Evolutionary conservation across 2,797 vertebrate species (phyloP), one percentile per base, ranked within the genome.

Genomic region (Tiaroga cobitis): DNA sequence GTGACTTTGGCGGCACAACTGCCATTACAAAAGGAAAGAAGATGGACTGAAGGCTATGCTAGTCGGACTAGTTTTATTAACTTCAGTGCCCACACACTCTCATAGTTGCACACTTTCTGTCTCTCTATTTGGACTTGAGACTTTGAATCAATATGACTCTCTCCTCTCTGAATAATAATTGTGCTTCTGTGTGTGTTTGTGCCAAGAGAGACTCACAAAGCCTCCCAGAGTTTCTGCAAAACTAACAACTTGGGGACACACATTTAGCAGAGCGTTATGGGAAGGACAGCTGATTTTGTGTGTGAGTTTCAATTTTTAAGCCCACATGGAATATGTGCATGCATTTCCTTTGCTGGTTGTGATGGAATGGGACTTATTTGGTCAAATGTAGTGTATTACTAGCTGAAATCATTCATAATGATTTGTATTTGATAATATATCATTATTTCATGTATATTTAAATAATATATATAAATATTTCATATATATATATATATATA

Each of bases 81-180:
- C 82, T 88, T 82, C 61, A 82, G 69, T 54, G 43, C 43, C 63
- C 63, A 78, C 82, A 78, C 49, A 73, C 56, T 46, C 68, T 89
- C 43, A 67, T 46, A 83, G 61, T 79, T 83, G 75, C 72, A 63
- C 65, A 65, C 69, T 39, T 74, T 80, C 79, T 67, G 19, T 72
- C 74, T 84, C 68, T 88, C 81, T 82, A 82, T 86, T 82, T 85
- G 84, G 79, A 82, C 84, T 39, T 56, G 18, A 82, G 73, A 74
- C 83, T 73, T 81, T 21, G 56, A 86, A 85, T 88, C 79, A 80
- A 80, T 89, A 80, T 32, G 80, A 79, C 24, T 43, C 8, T 8
- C 26, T 46, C 54, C 21, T 46, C 29, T 80, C 74, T 86, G 82
- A 86, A 86, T 86, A 84, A 86, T 88, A 84, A 81, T 41, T 76